Conservation (phyloP, 2,113 vertebrate species). For the Ibidorhyncha struthersii region DNA sequence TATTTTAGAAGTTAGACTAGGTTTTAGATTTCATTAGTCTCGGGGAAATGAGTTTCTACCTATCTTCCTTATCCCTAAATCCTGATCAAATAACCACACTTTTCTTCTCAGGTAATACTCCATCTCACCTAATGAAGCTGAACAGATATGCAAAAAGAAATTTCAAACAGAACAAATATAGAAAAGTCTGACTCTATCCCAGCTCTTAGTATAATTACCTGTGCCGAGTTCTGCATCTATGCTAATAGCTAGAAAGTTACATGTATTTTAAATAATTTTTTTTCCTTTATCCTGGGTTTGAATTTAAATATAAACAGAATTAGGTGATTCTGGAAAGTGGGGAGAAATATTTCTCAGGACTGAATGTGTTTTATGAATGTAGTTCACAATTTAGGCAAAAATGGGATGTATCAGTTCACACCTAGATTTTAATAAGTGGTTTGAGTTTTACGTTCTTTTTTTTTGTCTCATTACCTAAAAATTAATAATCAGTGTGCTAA, state of each 20-base stretch:
- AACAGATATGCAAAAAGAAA: background rate
- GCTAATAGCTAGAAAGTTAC: background rate
- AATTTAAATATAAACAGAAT: background rate
- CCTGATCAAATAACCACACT: background rate
- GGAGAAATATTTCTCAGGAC: background rate
- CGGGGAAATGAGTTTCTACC: background rate
- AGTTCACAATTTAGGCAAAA: background rate
- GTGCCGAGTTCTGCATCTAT: background rate
- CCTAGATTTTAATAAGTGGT: background rate
- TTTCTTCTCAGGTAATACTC: background rate
- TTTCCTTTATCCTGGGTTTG: background rate
- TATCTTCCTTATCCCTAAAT: background rate
- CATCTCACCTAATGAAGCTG: background rate
- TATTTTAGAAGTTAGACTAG: background rate
- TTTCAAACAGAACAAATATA: background rate
- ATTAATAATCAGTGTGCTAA: background rate
- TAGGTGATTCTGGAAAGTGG: background rate
- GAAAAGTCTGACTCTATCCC: background rate
- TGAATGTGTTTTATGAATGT: background rate
- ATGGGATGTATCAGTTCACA: background rate
- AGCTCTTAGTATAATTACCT: background rate
- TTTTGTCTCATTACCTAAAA: background rate
- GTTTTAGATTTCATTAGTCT: background rate
- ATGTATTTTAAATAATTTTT: background rate
- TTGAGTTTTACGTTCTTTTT: background rate